Conservation (phyloP, 37 sponge, comb jelly and placozoan species). For the Hexactinellida sp. region DNA sequence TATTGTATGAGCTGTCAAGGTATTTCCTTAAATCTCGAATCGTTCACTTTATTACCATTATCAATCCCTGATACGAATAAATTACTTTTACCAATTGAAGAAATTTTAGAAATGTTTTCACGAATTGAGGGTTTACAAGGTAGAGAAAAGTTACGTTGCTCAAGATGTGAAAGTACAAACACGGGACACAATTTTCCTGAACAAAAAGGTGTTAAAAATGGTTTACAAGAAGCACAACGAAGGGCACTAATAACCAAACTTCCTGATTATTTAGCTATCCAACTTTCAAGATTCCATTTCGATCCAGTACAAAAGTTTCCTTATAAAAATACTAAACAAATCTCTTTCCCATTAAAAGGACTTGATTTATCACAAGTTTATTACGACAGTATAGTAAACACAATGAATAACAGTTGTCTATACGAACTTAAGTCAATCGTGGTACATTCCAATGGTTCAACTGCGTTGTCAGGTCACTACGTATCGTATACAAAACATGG, state of each 20-base stretch:
- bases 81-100: not conserved
- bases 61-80: slow-evolving; percentile 15
- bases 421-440: slow-evolving; percentile 38
- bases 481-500: slow-evolving; percentile 33
- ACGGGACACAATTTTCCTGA: not conserved
- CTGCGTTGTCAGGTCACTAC: slow-evolving; percentile 49
- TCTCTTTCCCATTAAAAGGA: slow-evolving; percentile 17
- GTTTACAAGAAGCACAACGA: slow-evolving; percentile 17
- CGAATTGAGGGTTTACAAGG: not conserved
- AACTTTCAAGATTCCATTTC: slow-evolving; percentile 51
- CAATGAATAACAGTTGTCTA: not conserved
- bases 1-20: slow-evolving; percentile 39
- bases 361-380: slow-evolving; percentile 24
- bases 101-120: not conserved
- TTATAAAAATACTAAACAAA: slow-evolving; percentile 25
- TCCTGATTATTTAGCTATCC: slow-evolving; percentile 31
- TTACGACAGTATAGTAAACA: slow-evolving; percentile 12
- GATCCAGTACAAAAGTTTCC: not conserved
- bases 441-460: slow-evolving; percentile 41
- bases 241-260: slow-evolving; percentile 27
- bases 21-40: slow-evolving; percentile 34
- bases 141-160: not conserved
- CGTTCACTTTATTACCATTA: slow-evolving; percentile 38
- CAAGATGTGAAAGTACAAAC: not conserved
- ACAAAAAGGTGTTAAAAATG: not conserved